phyloP scores from a whole-genome alignment of 1,140 invertebrate species.

The Sogatella furcifera region DNA sequence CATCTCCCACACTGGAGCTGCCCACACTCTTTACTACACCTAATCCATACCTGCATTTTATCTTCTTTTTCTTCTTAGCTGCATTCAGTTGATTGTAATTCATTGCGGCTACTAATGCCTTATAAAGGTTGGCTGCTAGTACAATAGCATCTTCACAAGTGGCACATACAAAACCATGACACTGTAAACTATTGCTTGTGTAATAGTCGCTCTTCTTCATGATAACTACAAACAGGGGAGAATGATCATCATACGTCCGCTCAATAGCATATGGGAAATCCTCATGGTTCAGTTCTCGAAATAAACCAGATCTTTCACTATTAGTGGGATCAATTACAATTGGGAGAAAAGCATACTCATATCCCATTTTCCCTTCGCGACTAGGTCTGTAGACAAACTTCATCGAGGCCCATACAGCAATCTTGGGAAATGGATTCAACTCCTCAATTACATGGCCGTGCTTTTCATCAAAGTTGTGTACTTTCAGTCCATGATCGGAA shows the following conservation, averaged over 20 bases:
- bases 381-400: constrained; percentile 45
- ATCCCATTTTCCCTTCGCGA: constrained; percentile 27
- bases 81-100: constrained; percentile 38
- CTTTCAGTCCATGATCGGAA: constrained; percentile 51
- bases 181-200: constrained; percentile 56
- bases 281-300: constrained; percentile 30
- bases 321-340: constrained; percentile 72
- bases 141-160: constrained; percentile 80
- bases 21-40: constrained; percentile 5
- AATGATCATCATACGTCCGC: constrained; percentile 42
- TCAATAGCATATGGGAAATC: constrained; percentile 26
- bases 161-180: constrained; percentile 82
- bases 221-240: constrained; percentile 81
- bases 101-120: constrained; percentile 71
- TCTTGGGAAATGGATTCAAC: constrained; percentile 73
- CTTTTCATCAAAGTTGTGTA: constrained; percentile 45
- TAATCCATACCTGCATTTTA: constrained; percentile 30
- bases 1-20: constrained; percentile 5
- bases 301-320: constrained; percentile 56
- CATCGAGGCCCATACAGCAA: constrained; percentile 82
- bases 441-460: constrained; percentile 36
- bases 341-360: constrained; percentile 66
- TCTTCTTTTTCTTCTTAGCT: constrained; percentile 32
- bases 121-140: constrained; percentile 79
- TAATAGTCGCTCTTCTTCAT: constrained; percentile 65